phyloP scores from a whole-genome alignment of 2,113 vertebrate species.

The Pycnonotus jocosus region DNA sequence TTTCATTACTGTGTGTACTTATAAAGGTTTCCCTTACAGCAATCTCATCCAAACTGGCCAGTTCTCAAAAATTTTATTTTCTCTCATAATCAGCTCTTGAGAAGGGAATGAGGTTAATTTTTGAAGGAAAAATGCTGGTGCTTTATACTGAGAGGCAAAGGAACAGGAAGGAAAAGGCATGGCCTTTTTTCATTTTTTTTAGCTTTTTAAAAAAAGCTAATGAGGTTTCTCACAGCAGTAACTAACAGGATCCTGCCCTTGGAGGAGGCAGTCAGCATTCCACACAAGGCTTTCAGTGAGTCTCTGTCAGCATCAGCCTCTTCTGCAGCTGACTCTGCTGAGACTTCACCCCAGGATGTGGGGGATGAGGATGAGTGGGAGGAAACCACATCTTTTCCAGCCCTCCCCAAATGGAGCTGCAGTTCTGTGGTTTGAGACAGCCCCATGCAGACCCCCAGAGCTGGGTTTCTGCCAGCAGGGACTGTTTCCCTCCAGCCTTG shows the following conservation, averaged over 20 bases:
- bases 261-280: background rate
- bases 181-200: background rate
- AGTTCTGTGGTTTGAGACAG: background rate
- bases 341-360: background rate
- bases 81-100: background rate
- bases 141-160: background rate
- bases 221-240: background rate
- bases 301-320: background rate
- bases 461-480: background rate
- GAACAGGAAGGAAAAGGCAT: background rate
- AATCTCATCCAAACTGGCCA: background rate
- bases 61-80: background rate
- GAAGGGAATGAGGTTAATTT: background rate
- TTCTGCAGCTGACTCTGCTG: background rate
- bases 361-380: background rate
- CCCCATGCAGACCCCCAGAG: background rate
- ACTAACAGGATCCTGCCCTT: background rate
- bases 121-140: background rate
- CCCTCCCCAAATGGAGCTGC: background rate
- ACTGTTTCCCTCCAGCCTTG: background rate
- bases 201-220: background rate
- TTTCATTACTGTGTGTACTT: background rate
- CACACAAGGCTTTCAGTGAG: background rate
- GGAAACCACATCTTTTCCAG: background rate
- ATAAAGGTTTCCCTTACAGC: background rate